Evolutionary conservation across 2,113 vertebrate species (phyloP), one percentile per base, ranked within the genome.

Genomic region (Platichthys stellatus): DNA sequence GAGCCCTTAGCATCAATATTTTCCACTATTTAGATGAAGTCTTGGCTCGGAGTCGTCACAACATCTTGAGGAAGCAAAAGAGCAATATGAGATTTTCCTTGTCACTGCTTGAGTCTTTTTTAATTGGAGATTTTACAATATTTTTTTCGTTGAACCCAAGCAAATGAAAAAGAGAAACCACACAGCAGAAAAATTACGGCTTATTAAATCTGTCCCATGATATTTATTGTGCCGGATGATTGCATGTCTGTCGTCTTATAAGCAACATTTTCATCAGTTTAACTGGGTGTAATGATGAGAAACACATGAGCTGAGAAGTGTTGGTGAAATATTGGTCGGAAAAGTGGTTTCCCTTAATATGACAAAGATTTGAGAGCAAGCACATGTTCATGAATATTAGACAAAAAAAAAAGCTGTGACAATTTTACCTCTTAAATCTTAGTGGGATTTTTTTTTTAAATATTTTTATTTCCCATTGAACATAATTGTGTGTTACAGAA

Each of bases 1-100:
- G 82, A 82, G 72, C 63, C 40, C 63, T 65, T 31, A 51, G 47
- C 69, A 17, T 86, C 78, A 74, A 64, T 84, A 76, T 83, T 84
- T 86, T 80, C 65, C 66, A 31, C 38, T 74, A 65, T 83, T 89
- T 84, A 31, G 53, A 80, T 23, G 57, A 69, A 31, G 40, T 74
- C 74, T 83, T 83, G 74, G 78, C 76, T 59, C 31, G n/a, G 5
- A 14, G 51, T 65, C 38, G 57, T 76, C 65, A 67, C 40, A 62
- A 66, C 72, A 85, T 83, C 66, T 78, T 82, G 77, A 75, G 61
- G 60, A 79, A 51, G 57, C 26, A 58, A 62, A 62, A 79, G n/a
- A 59, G 63, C 56, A 47, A 58, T 35, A 45, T 67, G 2, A 51
- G 63, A 40, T 58, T 69, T 58, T 57, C 63, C 63, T 59, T 21